Percentiles rank a stretch among this genome's conserved stretches.
phyloP scores from a whole-genome alignment of 2,113 vertebrate genomes.

The Chionomys nivalis region DNA sequence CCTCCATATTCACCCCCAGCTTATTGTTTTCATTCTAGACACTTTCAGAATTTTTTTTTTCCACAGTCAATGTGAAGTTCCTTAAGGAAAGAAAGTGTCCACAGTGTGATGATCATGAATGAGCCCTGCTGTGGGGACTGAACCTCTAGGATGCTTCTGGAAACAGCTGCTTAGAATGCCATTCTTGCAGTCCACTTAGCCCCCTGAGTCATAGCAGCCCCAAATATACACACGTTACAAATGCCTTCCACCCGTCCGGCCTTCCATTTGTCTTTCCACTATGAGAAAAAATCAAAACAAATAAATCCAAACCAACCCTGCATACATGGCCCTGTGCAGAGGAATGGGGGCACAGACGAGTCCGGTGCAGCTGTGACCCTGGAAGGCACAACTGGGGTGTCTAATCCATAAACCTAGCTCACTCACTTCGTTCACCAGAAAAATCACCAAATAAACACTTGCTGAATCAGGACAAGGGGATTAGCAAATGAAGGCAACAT shows the following conservation, averaged over 20 bases:
- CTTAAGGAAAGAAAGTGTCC: slow-evolving; percentile 50
- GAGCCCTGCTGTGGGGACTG: neutral
- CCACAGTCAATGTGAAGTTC: neutral
- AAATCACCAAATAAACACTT: neutral
- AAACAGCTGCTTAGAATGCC: slow-evolving; percentile 2
- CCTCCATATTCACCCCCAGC: neutral
- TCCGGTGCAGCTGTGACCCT: neutral
- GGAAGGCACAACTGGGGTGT: neutral
- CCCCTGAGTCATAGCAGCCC: neutral
- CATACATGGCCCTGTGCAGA: neutral
- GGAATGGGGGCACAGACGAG: neutral
- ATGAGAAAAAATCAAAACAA: neutral
- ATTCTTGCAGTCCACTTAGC: neutral
- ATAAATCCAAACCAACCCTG: neutral
- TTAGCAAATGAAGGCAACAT: neutral
- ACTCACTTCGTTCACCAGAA: neutral
- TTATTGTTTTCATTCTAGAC: neutral
- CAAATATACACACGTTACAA: neutral
- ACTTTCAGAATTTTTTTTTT: neutral
- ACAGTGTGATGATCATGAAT: neutral
- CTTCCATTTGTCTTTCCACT: neutral
- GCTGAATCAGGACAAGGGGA: neutral
- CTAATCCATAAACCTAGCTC: neutral
- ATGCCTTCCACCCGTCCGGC: neutral
- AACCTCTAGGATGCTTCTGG: slow-evolving; percentile 13